These are phyloP conservation scores for Laticauda colubrina DNA, from an alignment of 2,113 vertebrate genomes.

Conservation along the genomic window DNA sequence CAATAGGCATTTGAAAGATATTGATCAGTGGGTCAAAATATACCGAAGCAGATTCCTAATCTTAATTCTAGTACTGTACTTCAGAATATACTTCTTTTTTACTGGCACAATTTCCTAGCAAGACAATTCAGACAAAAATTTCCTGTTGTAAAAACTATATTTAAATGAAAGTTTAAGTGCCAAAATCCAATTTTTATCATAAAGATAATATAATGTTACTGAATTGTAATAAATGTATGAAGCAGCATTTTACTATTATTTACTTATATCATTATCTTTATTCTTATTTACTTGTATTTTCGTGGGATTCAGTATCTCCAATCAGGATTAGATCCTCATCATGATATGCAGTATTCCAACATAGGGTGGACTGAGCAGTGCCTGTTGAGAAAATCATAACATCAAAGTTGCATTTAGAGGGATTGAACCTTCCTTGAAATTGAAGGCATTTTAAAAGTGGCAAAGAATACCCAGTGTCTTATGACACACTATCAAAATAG, in stretches of 20 bases:
- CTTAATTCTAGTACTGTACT: background rate
- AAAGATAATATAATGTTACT: background rate
- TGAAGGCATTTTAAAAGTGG: conserved; percentile 16
- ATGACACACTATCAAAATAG: background rate
- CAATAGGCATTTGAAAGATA: background rate
- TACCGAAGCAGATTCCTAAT: background rate
- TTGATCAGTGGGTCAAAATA: background rate
- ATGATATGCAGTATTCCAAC: conserved; percentile 14
- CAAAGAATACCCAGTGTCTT: background rate
- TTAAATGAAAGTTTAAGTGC: background rate
- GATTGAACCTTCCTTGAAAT: conserved; percentile 20
- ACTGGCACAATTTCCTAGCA: background rate
- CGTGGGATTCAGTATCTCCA: conserved; percentile 25
- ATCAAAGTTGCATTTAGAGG: conserved; percentile 37
- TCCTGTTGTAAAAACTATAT: background rate
- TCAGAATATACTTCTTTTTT: background rate
- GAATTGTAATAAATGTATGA: background rate
- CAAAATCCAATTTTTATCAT: background rate
- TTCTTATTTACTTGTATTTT: conserved; percentile 32
- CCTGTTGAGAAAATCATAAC: conserved; percentile 30
- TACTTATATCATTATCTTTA: conserved; percentile 18
- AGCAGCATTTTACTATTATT: conserved; percentile 15
- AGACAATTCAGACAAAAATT: background rate
- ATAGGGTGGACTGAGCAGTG: conserved; percentile 10
- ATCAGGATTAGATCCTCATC: conserved; percentile 22